Evolutionary conservation across 2,113 vertebrate species (phyloP).

Genomic region (Chlorodrepanis virens): DNA sequence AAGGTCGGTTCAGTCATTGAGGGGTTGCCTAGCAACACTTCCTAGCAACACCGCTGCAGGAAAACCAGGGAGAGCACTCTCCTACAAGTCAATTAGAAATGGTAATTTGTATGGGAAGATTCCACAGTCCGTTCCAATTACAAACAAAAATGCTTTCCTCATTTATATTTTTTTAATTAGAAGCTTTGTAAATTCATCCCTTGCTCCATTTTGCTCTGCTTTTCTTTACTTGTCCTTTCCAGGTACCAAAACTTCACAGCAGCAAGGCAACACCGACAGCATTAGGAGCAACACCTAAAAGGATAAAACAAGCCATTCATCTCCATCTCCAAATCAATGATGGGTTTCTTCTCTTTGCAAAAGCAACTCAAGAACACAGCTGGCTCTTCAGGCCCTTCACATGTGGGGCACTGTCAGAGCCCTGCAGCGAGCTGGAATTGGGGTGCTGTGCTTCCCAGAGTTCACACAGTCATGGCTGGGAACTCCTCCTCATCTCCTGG

Average conservation of each 20-base stretch:
- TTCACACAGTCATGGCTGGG: neutral
- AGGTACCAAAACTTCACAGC: neutral
- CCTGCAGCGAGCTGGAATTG: neutral
- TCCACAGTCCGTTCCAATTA: neutral
- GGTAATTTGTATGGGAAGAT: conserved; percentile 55
- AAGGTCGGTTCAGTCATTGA: conserved; percentile 60
- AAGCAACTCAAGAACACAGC: neutral
- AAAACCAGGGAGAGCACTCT: conserved; percentile 4
- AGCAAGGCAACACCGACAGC: rapidly evolving
- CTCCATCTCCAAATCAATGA: neutral
- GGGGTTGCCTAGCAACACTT: conserved; percentile 66
- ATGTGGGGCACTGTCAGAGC: neutral
- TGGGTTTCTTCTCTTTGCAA: neutral
- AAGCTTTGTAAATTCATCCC: neutral
- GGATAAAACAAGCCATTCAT: neutral
- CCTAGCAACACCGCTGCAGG: conserved; percentile 61
- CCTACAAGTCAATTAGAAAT: conserved; percentile 64
- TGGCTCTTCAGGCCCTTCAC: neutral
- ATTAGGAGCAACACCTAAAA: neutral
- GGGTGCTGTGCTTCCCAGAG: neutral
- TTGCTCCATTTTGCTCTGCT: neutral
- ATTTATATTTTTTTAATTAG: neutral
- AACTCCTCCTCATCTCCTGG: neutral
- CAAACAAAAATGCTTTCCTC: neutral
- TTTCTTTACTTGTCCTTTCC: neutral